Evolutionary conservation across 2,113 vertebrate genomes (phyloP), one percentile per base, ranked within the genome.

Genomic region (Leptobrachium leishanense): DNA sequence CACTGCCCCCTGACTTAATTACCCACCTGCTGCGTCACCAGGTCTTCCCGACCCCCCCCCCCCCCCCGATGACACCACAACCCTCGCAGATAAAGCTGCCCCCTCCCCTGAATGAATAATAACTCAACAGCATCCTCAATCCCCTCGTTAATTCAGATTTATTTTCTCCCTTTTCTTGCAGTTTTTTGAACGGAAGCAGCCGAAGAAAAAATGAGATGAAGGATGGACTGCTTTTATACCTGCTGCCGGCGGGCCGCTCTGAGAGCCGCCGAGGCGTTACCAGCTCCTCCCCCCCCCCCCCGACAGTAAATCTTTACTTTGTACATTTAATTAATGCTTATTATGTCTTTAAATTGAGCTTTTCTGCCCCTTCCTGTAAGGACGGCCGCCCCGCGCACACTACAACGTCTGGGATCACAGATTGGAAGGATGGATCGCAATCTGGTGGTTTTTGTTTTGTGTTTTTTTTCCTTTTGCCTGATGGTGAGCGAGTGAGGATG

Each of bases 141-240:
- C 44, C 44, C 44, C 44, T 46, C 39, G n/a, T 20, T 3, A 4
- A 2, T 7, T 8, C n/a, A 7, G 63, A 6, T 39, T 7, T 3
- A 3, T 39, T 39, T 31, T 6, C 7, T 31, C 20, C 31, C 2
- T 57, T 42, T 5, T n/a, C 2, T 80, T 74, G 6, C 42, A 79
- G 77, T 79, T 79, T 39, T 79, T 79, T 39, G 77, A 79, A 31
- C 46, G 70, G 3, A 73, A 53, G 5, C 63, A 68, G 59, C 12
- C 15, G 6, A 43, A 20, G 41, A 79, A 73, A 1, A 74, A 80
- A 43, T 79, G 55, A 72, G 13, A 43, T 39, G 9, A 31, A 31
- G 7, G 39, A 63, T 9, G 40, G 75, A 77, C 68, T 72, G 42
- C 67, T 59, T 69, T 69, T 69, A 44, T 46, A 68, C 40, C 66